phyloP scores from a whole-genome alignment of 2,797 vertebrate genomes.

The Lophius americanus region DNA sequence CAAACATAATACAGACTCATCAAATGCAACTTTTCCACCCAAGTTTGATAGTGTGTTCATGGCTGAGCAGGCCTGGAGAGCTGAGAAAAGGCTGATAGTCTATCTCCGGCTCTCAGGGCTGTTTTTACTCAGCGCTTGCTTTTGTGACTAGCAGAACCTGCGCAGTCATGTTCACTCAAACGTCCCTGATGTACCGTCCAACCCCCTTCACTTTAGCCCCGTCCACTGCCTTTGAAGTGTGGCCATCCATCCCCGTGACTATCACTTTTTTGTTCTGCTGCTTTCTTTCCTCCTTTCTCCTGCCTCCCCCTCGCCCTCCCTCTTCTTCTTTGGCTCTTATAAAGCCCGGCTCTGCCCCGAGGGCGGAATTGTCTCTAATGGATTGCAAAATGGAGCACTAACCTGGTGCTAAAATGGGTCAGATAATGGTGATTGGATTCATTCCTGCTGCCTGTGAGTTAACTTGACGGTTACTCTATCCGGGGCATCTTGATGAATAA shows the following conservation, averaged over 20 bases:
- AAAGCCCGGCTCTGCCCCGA: slow-evolving; percentile 58
- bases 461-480: slow-evolving; percentile 69
- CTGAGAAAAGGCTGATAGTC: slow-evolving; percentile 63
- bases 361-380: slow-evolving; percentile 77
- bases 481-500: slow-evolving; percentile 75
- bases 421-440: slow-evolving; percentile 77
- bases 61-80: slow-evolving; percentile 54
- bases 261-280: slow-evolving; percentile 54
- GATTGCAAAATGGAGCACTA: slow-evolving; percentile 78
- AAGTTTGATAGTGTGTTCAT: slow-evolving; percentile 43
- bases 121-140: slow-evolving; percentile 45
- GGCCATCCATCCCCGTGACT: slow-evolving; percentile 56
- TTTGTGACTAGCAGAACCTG: slow-evolving; percentile 50
- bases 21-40: slow-evolving; percentile 53
- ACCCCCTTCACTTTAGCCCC: slow-evolving; percentile 61
- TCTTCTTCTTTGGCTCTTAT: slow-evolving; percentile 55
- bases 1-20: slow-evolving; percentile 30
- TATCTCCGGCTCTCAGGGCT: slow-evolving; percentile 73
- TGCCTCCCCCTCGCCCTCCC: not conserved
- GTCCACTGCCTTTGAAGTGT: slow-evolving; percentile 62
- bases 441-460: slow-evolving; percentile 66
- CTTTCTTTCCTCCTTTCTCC: slow-evolving; percentile 36
- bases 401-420: slow-evolving; percentile 78
- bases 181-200: slow-evolving; percentile 65
- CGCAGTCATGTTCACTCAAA: slow-evolving; percentile 66